Base-by-base conservation (phyloP, 2,888 invertebrate species). In the Carpatolechia fugitivella region DNA sequence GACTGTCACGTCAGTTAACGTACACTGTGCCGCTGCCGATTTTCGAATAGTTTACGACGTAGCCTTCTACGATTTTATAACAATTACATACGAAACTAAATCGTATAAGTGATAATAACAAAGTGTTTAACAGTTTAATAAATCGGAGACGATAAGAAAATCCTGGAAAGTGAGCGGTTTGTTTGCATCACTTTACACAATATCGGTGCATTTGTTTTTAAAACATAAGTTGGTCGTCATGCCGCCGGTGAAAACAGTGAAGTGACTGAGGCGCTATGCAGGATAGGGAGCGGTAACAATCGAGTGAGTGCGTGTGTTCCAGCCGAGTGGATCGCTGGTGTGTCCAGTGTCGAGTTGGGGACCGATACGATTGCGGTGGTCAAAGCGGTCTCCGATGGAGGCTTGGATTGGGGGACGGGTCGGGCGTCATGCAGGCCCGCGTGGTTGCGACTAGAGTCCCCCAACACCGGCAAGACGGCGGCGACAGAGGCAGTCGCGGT, bases 401-500 rank as follows among this genome's bases (percentile, higher is more conserved):
- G 76, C 77, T 80, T 74, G 77, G 76, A 76, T 69, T 41, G 55
- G 72, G 72, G 75, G 70, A 66, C 71, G 64, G 72, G 72, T 64
- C 72, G 80, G 78, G 75, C 83, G 86, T 60, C 81, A 88, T 88
- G 88, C 80, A 61, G 80, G 73, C 74, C 78, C 78, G 66, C 76
- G 76, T 72, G 79, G 77, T 78, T 80, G 74, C 74, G 79, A 76
- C 76, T 85, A 85, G 82, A 67, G 72, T 63, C 65, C 66, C 60
- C 68, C 63, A 70, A 82, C 71, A 80, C 74, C 80, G 71, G 70
- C 88, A 89, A 83, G 69, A 89, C 89, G 89, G 89, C 88, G 76
- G 72, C 82, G 62, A 76, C 81, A 64, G 82, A 82, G 67, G 66
- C 82, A 66, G 77, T 75, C 61, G 69, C 80, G 75, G 81, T 76